Percentiles rank a stretch among this genome's conserved stretches.
Evolutionary conservation across 1,140 invertebrate genomes (phyloP).

Genomic region (Lamellibrachia luymesi): DNA sequence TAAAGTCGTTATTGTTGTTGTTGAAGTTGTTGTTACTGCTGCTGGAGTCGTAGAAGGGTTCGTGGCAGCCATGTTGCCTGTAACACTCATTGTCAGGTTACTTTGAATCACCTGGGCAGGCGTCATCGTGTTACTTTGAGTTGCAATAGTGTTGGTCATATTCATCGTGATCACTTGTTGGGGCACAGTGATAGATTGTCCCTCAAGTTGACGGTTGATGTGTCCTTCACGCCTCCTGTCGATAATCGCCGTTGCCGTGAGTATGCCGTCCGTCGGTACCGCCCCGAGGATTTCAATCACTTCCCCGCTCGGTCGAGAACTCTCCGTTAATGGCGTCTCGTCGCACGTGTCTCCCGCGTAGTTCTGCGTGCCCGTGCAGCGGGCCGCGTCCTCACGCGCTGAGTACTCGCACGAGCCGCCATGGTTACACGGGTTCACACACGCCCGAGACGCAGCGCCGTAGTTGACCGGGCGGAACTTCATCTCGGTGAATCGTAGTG

Average conservation of each 20-base stretch:
- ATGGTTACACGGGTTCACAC: background rate
- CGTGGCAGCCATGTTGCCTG: background rate
- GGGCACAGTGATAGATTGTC: background rate
- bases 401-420: background rate
- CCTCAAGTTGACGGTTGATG: background rate
- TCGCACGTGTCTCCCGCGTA: background rate
- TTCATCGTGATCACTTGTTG: too few relatives aligned
- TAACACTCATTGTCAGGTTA: too few relatives aligned
- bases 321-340: background rate
- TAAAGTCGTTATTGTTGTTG: background rate
- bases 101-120: too few relatives aligned
- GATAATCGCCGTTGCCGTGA: background rate
- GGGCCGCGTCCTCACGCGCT: background rate
- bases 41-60: background rate
- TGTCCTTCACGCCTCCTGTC: background rate
- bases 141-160: too few relatives aligned
- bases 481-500: background rate
- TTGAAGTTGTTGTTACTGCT: background rate
- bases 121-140: too few relatives aligned
- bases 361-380: background rate
- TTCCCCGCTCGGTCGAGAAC: background rate
- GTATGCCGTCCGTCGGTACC: background rate
- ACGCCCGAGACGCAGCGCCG: background rate
- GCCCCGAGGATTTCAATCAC: background rate
- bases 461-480: background rate